Base-by-base conservation (phyloP, 2,888 invertebrate genomes). In the Diaprepes abbreviatus region DNA sequence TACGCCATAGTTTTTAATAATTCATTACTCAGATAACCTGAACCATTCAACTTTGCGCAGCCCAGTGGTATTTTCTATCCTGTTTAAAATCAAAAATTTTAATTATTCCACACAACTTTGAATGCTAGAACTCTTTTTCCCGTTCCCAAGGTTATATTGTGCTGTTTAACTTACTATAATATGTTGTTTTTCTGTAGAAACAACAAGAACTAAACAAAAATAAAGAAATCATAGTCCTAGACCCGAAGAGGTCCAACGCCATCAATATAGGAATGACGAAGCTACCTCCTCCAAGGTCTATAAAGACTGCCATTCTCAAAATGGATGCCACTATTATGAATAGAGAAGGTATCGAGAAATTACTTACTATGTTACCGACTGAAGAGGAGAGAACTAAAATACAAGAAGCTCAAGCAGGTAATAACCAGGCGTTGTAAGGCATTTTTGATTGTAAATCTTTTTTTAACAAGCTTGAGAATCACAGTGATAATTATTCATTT, bases 221-320 rank as follows among this genome's bases (percentile, higher is more conserved):
- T 85, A 95, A 95, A 82, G 95, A 96, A 85, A 91, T 97, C 72
- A 94, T 97, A 64, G 97, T 99, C 38, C 86, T 99, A 84, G 97
- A 97, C 84, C 93, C 97, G 48, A 99, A 98, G 83, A 89, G 99
- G 74, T 99, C 99, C 5, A 99, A 99, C 84, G 98, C 97, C 40
- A 99, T 99, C 77, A 99, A 99, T 83, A 99, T 99, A 78, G 98
- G 98, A 12, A 94, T 99, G 93, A 99, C 98, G 17, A 98, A 98
- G 83, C 86, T 99, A 74, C 99, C 99, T 1, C 98, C 98, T 0
- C 96, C 98, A 0, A 90, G 97, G 74, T 96, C 98, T 5, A 99
- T 99, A 74, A 98, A 98, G 83, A 94, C 97, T n/a, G 99, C 98
- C 21, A 96, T 97, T 73, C 87, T 99, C 83, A 99, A 99, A 86